A percentile compares a stretch with the other conserved stretches of the same genome.
Evolutionary conservation across 2,113 vertebrate species (phyloP).

Genomic region (Solea solea): DNA sequence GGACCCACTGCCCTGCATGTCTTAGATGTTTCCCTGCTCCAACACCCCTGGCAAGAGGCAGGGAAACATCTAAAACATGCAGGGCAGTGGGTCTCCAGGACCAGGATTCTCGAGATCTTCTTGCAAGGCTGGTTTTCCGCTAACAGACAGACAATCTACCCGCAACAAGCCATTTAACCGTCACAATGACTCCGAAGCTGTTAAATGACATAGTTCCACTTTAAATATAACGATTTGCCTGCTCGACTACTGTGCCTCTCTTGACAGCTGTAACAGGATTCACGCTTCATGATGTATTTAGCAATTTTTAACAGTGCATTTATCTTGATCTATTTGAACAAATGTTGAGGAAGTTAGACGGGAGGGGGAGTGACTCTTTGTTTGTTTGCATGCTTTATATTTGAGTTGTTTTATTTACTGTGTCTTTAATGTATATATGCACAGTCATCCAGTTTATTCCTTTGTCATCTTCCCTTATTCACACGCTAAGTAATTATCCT

Average conservation of each 20-base stretch:
- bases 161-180: too few relatives aligned
- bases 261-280: conserved; percentile 42
- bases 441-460: neutral
- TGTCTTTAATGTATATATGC: neutral
- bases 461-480: neutral
- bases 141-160: too few relatives aligned
- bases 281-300: conserved; percentile 30
- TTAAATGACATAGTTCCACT: too few relatives aligned
- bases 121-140: too few relatives aligned
- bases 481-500: conserved; percentile 1
- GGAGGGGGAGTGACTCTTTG: neutral
- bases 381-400: neutral
- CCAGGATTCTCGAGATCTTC: too few relatives aligned
- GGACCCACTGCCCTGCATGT: too few relatives aligned
- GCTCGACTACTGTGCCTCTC: neutral
- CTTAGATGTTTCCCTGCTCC: too few relatives aligned
- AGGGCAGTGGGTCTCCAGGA: too few relatives aligned
- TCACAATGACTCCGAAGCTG: too few relatives aligned
- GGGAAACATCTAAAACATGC: too few relatives aligned
- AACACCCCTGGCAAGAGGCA: too few relatives aligned
- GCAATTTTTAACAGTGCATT: conserved; percentile 16
- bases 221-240: too few relatives aligned
- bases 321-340: conserved; percentile 12
- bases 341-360: conserved; percentile 8
- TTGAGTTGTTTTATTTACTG: neutral